Evolutionary conservation across 1,140 invertebrate species (phyloP), one percentile per base, ranked within the genome.

Genomic region (Drosophila sulfurigaster): DNA sequence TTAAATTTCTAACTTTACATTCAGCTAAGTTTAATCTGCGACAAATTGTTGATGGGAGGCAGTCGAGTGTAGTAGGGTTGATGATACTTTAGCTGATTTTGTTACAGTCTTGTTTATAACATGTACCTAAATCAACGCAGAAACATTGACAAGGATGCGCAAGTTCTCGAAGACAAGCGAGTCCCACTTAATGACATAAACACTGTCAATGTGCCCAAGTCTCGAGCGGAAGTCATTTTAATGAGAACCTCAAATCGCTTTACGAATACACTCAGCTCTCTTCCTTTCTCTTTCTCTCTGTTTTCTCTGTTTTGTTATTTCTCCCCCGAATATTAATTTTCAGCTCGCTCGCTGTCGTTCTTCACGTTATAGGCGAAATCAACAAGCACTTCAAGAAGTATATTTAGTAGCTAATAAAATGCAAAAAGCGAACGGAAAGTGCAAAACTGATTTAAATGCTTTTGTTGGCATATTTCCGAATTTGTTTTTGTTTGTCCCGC

Each of bases 341-440:
- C 71, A 65, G 70, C 68, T 89, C 52, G 79, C 60, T 4, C 49
- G 25, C 51, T 69, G 48, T 63, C 35, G 38, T 46, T 51, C 56
- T 38, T 38, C 58, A 41, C 10, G 72, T 76, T 64, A 67, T 67
- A 72, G 65, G 73, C 68, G 72, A 82, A 82, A 66, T 52, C 28
- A 38, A 64, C 8, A 52, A 69, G 48, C 68, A 54, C 67, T 83
- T 81, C 52, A 43, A 64, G 77, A 59, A 3, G 20, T 38, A 11
- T 86, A 78, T 88, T 88, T 88, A 88, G 80, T 71, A 68, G 71
- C 68, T 79, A 81, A 82, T 88, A 76, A 81, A 89, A 89, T 79
- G 49, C 45, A 52, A 73, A 63, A 64, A 64, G 83, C 64, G 16
- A 15, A 66, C 54, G 63, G 62, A 71, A 87, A 87, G 76, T 82